Base-by-base conservation (phyloP, 2,797 vertebrate genomes). In the Eulemur mongoz region DNA sequence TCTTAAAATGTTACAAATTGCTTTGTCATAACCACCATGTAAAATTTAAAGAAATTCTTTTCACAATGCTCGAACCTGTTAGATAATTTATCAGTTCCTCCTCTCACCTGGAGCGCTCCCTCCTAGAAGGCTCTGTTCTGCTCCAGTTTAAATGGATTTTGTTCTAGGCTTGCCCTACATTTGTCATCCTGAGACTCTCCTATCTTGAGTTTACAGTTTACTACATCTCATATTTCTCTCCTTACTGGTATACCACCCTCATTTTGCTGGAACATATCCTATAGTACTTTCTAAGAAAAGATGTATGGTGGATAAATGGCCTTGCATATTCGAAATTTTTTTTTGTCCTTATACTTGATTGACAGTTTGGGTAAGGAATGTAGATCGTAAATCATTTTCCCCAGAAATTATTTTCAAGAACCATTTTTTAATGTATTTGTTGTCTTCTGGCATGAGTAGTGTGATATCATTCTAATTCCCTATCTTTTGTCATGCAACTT, bases 1-100 rank as follows among this genome's bases (percentile, higher is more conserved):
- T 89, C 69, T 67, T 84, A 80, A 94, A 54, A 69, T 84, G 87
- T 91, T 95, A 80, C 3, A 63, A 35, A 87, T 80, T 22, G 27
- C 8, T 91, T 27, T 22, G 11, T 75, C 45, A 84, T 54, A 75
- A 52, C 54, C 43, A 88, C 27, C 50, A 70, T 69, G 63, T 69
- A 85, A 54, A 84, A 48, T 45, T 38, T 4, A 45, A 52, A 52
- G 14, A 30, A n/a, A 11, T 38, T 13, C 22, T 57, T 27, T 12
- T 12, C 27, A 18, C 13, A 20, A 38, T 50, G n/a, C 43, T 91
- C 40, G 70, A 32, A 32, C 14, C 27, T 79, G 0, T 43, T 76
- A 95, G 35, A 78, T 83, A 32, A 30, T 35, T 73, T 59, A 27
- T 63, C 27, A 32, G 0, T 35, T 63, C 3, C 5, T 57, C 40